phyloP scores from a whole-genome alignment of 1,140 invertebrate genomes.

The Drosophila kepulauana region DNA sequence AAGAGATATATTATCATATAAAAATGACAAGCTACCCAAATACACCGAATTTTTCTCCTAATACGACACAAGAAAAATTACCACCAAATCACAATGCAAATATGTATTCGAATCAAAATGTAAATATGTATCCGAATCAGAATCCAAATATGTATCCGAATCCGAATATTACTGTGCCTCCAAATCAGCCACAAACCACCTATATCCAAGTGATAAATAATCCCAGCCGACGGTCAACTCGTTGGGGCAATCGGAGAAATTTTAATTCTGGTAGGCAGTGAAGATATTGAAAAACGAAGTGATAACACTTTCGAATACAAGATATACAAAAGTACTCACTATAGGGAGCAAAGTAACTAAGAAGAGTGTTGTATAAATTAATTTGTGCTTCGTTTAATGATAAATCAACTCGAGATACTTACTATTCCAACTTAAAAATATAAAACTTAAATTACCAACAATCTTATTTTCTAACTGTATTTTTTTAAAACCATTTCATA shows the following conservation, averaged over 20 bases:
- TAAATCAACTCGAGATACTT: too few relatives aligned
- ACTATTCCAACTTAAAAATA: too few relatives aligned
- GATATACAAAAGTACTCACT: too few relatives aligned
- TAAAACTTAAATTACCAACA: too few relatives aligned
- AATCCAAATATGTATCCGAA: conserved; percentile 1
- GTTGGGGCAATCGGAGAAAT: not conserved
- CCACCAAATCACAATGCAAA: not conserved
- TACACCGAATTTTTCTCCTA: not conserved
- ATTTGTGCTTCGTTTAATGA: too few relatives aligned
- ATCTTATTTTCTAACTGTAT: too few relatives aligned
- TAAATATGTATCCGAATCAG: not conserved
- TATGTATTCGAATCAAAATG: conserved; percentile 1
- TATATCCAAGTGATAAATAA: conserved; percentile 13
- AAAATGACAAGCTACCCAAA: conserved; percentile 24
- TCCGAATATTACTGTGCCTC: not conserved
- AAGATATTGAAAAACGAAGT: too few relatives aligned
- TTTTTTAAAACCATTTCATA: too few relatives aligned
- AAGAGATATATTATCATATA: not conserved
- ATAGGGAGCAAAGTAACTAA: too few relatives aligned
- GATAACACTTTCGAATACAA: too few relatives aligned
- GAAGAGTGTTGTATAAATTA: too few relatives aligned
- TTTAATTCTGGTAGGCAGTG: conserved; percentile 17
- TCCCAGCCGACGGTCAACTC: not conserved
- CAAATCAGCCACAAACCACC: conserved; percentile 12
- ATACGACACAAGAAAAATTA: not conserved